phyloP scores from a whole-genome alignment of 2,888 invertebrate species.

The Drosophila setosimentum region DNA sequence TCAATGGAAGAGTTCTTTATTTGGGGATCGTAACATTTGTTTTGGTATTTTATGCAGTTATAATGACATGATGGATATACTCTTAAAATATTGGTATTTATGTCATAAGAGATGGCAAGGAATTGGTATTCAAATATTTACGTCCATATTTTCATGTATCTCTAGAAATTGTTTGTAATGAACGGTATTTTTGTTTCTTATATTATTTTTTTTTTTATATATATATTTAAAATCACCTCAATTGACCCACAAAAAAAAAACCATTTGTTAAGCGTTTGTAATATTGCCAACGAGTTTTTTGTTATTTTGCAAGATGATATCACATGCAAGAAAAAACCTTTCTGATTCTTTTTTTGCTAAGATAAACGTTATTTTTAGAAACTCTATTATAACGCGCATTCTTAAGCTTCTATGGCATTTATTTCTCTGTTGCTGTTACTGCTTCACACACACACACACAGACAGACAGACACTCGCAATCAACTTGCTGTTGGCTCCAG shows the following conservation, averaged over 20 bases:
- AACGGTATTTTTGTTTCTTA: background rate
- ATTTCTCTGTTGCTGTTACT: slow-evolving; percentile 1
- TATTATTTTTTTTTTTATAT: background rate
- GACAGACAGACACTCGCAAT: background rate
- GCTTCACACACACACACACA: background rate
- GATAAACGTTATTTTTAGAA: slow-evolving; percentile 50
- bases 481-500: slow-evolving; percentile 21
- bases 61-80: background rate
- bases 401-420: slow-evolving; percentile 36
- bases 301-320: slow-evolving; percentile 17
- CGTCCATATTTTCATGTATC: background rate
- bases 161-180: background rate
- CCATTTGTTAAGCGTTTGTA: background rate
- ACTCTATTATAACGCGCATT: slow-evolving; percentile 43
- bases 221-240: background rate
- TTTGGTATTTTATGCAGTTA: slow-evolving; percentile 2
- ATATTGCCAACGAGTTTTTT: background rate
- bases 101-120: background rate
- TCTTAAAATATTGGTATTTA: background rate
- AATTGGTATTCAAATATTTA: background rate
- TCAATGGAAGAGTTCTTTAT: slow-evolving; percentile 38
- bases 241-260: background rate
- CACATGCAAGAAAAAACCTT: slow-evolving; percentile 15
- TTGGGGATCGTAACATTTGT: background rate
- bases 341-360: slow-evolving; percentile 3